Base-by-base conservation (phyloP, 2,888 invertebrate species). In the Volucella inanis region DNA sequence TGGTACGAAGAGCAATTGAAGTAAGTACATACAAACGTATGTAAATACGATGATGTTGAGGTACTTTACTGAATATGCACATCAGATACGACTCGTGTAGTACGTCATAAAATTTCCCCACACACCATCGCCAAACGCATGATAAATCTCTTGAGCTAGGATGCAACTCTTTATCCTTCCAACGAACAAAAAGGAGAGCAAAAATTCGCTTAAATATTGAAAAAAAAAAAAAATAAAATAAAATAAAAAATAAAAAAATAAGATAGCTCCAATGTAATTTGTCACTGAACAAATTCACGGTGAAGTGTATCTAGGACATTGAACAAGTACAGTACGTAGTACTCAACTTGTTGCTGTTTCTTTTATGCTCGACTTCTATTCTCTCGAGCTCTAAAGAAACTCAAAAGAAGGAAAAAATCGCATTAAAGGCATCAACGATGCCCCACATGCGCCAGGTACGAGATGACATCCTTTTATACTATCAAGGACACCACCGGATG, bases 261-360 rank as follows among this genome's bases (percentile, higher is more conserved):
- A 81, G 31, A 31, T 31, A 31, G 76, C 71, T 85, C 67, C 54
- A 85, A 85, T 81, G 77, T 76, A 81, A 85, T 85, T 81, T 85
- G 76, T 85, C 85, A 77, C 81, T 81, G 76, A 80, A 64, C 67
- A 85, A 67, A 85, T 71, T 71, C 18, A 38, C 65, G 18, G n/a
- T 45, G 59, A 18, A 38, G 41, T 54, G 52, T 62, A 84, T 75
- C 68, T 83, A 70, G 79, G 43, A 65, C 71, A 72, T 49, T 39
- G 31, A 6, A 31, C 31, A 31, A 31, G 43, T n/a, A 52, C 18
- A n/a, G 47, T 31, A 31, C 62, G 31, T 31, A n/a, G 11, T 14
- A 47, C 45, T 45, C 62, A 68, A 80, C 83, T 75, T 80, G 84
- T 84, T 84, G 84, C 85, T 64, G 45, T 54, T 71, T 57, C 54